phyloP scores from a whole-genome alignment of 2,797 vertebrate genomes.

The Syngnathus acus region DNA sequence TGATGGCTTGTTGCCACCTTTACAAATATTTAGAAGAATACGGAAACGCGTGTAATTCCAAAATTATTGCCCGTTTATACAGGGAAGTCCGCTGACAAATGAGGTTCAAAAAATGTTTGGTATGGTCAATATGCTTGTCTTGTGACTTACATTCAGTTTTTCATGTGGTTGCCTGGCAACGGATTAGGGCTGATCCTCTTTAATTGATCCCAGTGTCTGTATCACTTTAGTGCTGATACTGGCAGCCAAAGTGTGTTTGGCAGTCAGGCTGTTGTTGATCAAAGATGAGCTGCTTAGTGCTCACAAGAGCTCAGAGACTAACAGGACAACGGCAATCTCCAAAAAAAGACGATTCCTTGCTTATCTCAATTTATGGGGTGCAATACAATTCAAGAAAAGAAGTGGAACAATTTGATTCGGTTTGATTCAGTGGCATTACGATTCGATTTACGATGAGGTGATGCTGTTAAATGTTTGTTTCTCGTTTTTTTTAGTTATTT shows the following conservation, averaged over 20 bases:
- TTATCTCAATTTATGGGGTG: too few species aligned
- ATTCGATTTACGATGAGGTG: too few species aligned
- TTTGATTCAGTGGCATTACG: too few species aligned
- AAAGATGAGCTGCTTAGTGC: conserved; percentile 37
- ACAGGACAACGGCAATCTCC: conserved; percentile 2
- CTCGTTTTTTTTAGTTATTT: too few species aligned
- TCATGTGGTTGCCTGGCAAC: conserved; percentile 34
- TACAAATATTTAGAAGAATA: conserved; percentile 41
- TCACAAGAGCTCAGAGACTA: conserved; percentile 36
- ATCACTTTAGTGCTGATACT: conserved; percentile 1
- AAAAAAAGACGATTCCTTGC: neutral
- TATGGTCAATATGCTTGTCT: neutral
- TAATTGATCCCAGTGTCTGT: conserved; percentile 18
- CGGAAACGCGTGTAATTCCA: conserved; percentile 16
- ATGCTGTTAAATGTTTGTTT: too few species aligned
- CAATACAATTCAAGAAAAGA: too few species aligned
- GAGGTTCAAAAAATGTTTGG: neutral
- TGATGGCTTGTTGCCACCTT: conserved; percentile 31
- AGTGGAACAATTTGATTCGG: too few species aligned
- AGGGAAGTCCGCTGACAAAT: conserved; percentile 1
- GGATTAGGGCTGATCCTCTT: conserved; percentile 55
- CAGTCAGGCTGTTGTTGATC: conserved; percentile 38
- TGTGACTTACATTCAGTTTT: conserved; percentile 20
- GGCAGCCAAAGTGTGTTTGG: conserved; percentile 29
- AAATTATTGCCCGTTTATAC: conserved; percentile 6